Evolutionary conservation across 2,888 invertebrate genomes (phyloP).

Genomic region (Volucella inanis): DNA sequence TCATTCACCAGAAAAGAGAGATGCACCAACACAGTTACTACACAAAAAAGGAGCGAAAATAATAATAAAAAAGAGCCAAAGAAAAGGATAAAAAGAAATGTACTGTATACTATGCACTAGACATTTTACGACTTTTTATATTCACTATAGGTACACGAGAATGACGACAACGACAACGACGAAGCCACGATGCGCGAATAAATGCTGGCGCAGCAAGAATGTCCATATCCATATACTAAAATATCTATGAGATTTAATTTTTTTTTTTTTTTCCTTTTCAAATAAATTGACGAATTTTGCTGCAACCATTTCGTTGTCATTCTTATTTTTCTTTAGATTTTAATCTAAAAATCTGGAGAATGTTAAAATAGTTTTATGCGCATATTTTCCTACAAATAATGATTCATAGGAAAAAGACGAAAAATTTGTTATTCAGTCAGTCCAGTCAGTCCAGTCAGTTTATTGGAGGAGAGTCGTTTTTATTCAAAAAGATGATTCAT

Average conservation of each 20-base stretch:
- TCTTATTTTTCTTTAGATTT: constrained; percentile 8
- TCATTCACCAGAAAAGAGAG: constrained; percentile 53
- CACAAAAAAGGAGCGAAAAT: constrained; percentile 37
- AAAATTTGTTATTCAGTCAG: constrained; percentile 16
- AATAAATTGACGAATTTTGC: constrained; percentile 40
- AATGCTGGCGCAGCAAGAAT: constrained; percentile 45
- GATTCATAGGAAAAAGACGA: constrained; percentile 49
- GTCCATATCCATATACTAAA: not conserved
- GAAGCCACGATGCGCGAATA: constrained; percentile 45
- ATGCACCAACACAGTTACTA: constrained; percentile 26
- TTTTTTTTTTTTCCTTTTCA: constrained; percentile 7
- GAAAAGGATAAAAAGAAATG: constrained; percentile 18
- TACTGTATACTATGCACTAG: constrained; percentile 37
- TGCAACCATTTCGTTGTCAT: constrained; percentile 12
- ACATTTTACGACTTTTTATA: constrained; percentile 37
- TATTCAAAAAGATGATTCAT: constrained; percentile 17
- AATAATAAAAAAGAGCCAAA: constrained; percentile 2
- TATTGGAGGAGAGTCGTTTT: not conserved
- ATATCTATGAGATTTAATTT: constrained; percentile 15
- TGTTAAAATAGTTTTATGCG: constrained; percentile 30
- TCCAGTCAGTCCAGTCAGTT: not conserved
- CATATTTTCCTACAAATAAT: constrained; percentile 19
- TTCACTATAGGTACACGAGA: not conserved
- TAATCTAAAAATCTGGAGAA: constrained; percentile 27
- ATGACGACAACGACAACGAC: constrained; percentile 1